These are phyloP conservation scores for Palythoa heliodiscus DNA, from an alignment of 92 coral and sea anemone species.

Conservation along the genomic window DNA sequence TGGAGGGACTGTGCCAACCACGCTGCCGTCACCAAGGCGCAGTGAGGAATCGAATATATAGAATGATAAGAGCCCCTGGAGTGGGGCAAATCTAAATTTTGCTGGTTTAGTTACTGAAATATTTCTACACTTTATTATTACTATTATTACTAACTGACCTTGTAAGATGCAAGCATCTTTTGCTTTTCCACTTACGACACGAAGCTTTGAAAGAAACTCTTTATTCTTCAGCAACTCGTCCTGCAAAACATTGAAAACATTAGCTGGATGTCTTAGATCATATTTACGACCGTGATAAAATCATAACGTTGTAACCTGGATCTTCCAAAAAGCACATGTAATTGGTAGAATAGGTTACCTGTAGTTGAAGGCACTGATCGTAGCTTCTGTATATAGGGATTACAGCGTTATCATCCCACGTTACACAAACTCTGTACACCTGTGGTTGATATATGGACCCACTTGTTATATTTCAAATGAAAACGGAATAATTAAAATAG, in stretches of 20 bases:
- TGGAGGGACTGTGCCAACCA: no score
- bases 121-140: no score
- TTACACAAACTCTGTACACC: constrained; percentile 32
- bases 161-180: neutral
- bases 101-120: no score
- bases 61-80: no score
- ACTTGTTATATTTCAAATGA: neutral
- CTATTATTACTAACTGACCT: neutral
- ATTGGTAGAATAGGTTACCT: neutral
- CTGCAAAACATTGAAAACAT: neutral
- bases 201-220: constrained; percentile 10
- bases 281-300: neutral
- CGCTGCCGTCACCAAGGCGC: no score
- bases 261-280: neutral
- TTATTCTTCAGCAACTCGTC: neutral
- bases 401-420: constrained; percentile 22
- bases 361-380: constrained; percentile 4
- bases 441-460: neutral
- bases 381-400: constrained; percentile 35
- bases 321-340: no score
- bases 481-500: neutral
- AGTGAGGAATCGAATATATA: no score
- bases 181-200: constrained; percentile 1
- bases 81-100: no score
- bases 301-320: no score